Percentiles rank a stretch among this genome's conserved stretches.
phyloP scores from a whole-genome alignment of 2,797 vertebrate genomes.

The Pelochelys cantorii region DNA sequence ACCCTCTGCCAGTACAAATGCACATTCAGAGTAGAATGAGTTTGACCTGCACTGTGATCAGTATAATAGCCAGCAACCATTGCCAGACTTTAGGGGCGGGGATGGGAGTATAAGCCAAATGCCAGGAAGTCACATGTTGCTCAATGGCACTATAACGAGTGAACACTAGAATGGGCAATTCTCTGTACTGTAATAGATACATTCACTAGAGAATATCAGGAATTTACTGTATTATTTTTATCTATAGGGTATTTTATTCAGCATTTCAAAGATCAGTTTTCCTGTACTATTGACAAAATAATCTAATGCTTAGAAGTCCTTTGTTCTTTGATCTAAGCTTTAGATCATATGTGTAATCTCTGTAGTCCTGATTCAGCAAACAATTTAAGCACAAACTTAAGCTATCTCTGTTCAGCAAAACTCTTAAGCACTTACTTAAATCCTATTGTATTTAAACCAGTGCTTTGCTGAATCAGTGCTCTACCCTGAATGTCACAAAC shows the following conservation, averaged over 20 bases:
- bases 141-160: constrained; percentile 38
- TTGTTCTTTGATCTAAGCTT: too few relatives aligned
- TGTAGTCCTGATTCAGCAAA: background rate
- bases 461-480: background rate
- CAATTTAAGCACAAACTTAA: background rate
- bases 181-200: background rate
- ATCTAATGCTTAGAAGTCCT: background rate
- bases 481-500: background rate
- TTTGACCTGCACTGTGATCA: constrained; percentile 64
- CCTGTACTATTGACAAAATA: background rate
- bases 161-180: constrained; percentile 11
- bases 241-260: constrained; percentile 1
- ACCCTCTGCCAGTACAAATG: constrained; percentile 52
- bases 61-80: constrained; percentile 51
- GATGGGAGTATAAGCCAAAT: constrained; percentile 51
- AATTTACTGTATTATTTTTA: background rate
- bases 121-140: constrained; percentile 24
- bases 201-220: background rate
- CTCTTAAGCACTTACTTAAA: background rate
- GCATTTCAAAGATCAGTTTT: constrained; percentile 26
- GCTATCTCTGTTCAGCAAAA: background rate
- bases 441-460: background rate
- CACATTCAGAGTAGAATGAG: constrained; percentile 57
- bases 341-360: background rate
- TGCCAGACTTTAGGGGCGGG: constrained; percentile 47